Conservation (phyloP, 2,888 invertebrate genomes). For the Oeneis ivallda region DNA sequence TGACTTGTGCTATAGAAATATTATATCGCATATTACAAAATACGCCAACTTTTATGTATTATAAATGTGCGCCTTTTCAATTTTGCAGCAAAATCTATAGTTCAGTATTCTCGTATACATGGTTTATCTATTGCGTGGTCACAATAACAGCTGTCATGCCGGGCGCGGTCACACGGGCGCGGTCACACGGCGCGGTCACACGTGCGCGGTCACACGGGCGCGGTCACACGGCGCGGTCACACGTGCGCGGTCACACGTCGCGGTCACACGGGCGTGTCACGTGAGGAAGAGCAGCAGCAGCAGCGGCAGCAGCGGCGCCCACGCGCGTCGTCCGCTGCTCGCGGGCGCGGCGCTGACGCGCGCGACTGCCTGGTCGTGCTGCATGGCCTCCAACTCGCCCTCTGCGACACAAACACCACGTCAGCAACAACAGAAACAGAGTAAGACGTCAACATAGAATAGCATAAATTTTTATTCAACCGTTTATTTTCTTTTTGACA, state of each 20-base stretch:
- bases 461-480: no score
- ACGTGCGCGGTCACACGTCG: neutral
- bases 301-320: conserved; percentile 15
- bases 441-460: no score
- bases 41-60: neutral
- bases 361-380: conserved; percentile 76
- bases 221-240: neutral
- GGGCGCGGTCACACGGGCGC: neutral
- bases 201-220: conserved; percentile 1
- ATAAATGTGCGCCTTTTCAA: neutral
- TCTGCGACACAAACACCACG: conserved; percentile 40
- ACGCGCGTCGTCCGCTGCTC: conserved; percentile 19
- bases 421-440: neutral
- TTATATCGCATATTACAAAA: neutral
- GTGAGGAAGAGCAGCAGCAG: conserved; percentile 27
- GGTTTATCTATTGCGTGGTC: no score
- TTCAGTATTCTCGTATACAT: no score
- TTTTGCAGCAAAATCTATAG: neutral
- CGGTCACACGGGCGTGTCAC: conserved; percentile 27
- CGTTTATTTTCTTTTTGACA: no score
- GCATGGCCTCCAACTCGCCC: conserved; percentile 84
- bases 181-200: neutral
- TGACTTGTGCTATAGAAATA: neutral
- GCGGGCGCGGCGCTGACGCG: conserved; percentile 30
- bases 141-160: no score